These are phyloP conservation scores for Nephrotoma guestfalica DNA, from an alignment of 2,888 invertebrate species.

Conservation along the genomic window DNA sequence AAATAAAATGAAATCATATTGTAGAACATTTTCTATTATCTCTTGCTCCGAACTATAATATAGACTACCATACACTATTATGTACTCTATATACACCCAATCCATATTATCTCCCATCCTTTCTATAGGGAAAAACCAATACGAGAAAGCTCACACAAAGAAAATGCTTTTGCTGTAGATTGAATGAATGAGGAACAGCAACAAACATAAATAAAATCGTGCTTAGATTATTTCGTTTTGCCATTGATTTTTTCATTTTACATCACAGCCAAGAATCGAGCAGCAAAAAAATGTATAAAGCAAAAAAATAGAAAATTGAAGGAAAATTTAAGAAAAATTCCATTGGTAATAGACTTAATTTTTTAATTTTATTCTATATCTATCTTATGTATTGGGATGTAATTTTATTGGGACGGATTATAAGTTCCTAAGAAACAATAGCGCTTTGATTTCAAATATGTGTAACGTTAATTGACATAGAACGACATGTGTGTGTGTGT, in stretches of 20 bases:
- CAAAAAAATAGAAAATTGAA: background rate
- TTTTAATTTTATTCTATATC: background rate
- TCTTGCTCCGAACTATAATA: background rate
- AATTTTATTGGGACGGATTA: background rate
- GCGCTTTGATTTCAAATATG: background rate
- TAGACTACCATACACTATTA: background rate
- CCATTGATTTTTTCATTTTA: background rate
- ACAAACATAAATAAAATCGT: background rate
- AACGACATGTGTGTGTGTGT: background rate
- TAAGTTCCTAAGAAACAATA: background rate
- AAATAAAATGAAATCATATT: background rate
- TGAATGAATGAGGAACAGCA: background rate
- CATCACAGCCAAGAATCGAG: background rate
- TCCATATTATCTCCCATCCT: background rate
- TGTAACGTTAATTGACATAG: background rate
- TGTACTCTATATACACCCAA: background rate
- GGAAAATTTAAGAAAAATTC: background rate
- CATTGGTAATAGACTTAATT: background rate
- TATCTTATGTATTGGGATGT: background rate
- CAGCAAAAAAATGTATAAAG: background rate
- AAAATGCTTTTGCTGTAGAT: background rate
- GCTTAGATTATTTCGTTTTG: background rate
- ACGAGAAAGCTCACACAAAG: background rate
- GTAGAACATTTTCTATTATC: background rate
- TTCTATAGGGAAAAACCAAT: background rate